Conservation (phyloP, 2,797 vertebrate genomes). For the Chelonia mydas region DNA sequence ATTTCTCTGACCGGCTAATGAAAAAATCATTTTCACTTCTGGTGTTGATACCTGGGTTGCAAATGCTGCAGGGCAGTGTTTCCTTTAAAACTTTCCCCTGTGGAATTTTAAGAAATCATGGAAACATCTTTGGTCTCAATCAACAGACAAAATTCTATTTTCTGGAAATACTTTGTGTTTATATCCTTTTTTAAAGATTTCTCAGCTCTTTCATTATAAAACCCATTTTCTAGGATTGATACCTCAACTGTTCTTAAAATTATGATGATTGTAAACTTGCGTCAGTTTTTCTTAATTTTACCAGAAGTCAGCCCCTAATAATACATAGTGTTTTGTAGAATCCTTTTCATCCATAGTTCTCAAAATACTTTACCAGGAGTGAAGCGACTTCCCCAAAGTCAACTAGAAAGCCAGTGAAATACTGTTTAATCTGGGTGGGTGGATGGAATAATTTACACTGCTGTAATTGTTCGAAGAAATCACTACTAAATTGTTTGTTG, state of each 20-base stretch:
- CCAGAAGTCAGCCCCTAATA: not conserved
- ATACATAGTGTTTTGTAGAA: not conserved
- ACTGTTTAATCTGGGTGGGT: not conserved
- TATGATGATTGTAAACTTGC: accelerated
- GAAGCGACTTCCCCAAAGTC: not conserved
- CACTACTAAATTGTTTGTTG: not conserved
- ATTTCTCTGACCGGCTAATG: not conserved
- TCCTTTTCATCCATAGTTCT: not conserved
- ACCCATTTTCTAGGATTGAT: not conserved
- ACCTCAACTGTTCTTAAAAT: not conserved
- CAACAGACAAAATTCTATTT: not conserved
- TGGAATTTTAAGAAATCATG: too few species aligned
- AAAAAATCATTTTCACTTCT: not conserved
- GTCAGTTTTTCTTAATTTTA: not conserved
- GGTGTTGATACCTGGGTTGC: not conserved
- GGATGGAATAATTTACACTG: not conserved
- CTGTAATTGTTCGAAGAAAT: not conserved
- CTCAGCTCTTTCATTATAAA: not conserved
- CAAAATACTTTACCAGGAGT: not conserved
- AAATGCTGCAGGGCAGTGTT: not conserved
- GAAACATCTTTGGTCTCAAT: not conserved
- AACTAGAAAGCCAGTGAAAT: not conserved
- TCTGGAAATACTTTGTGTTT: not conserved
- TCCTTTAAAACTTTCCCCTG: not conserved
- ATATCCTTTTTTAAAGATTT: not conserved